A percentile compares a stretch with the other conserved stretches of the same genome.
These are phyloP conservation scores for Magallana angulata DNA, from an alignment of 1,140 invertebrate species.

Conservation along the genomic window DNA sequence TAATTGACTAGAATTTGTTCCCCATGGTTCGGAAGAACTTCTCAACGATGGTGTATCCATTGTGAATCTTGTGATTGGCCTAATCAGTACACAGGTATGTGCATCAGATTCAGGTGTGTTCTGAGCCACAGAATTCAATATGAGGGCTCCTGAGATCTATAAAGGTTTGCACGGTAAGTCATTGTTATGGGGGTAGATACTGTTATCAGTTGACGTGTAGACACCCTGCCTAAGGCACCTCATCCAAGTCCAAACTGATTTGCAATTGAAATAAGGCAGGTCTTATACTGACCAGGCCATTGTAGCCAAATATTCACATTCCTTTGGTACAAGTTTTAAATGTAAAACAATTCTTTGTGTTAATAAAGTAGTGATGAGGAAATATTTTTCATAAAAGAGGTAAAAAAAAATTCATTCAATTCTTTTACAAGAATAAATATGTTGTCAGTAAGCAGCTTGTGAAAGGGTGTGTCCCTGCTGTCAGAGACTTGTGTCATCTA, in stretches of 20 bases:
- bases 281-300: background rate
- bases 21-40: background rate
- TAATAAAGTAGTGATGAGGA: background rate
- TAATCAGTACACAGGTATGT: background rate
- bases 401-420: background rate
- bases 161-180: conserved; percentile 8
- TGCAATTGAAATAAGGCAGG: conserved; percentile 23
- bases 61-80: conserved; percentile 8
- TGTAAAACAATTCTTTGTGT: too few species aligned
- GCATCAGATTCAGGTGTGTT: background rate
- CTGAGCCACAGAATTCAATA: background rate
- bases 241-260: conserved; percentile 5
- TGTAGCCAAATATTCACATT: background rate
- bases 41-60: background rate
- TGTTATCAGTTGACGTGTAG: background rate
- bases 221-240: background rate
- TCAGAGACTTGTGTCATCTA: background rate
- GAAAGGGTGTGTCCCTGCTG: conserved; percentile 8
- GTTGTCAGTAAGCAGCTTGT: background rate
- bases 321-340: background rate
- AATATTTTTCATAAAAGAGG: background rate
- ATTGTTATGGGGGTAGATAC: background rate
- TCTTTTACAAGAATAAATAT: background rate
- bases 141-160: background rate
- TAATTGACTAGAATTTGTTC: conserved; percentile 20